Conservation (phyloP, 2,888 invertebrate genomes). For the Drosophila kanekoi region DNA sequence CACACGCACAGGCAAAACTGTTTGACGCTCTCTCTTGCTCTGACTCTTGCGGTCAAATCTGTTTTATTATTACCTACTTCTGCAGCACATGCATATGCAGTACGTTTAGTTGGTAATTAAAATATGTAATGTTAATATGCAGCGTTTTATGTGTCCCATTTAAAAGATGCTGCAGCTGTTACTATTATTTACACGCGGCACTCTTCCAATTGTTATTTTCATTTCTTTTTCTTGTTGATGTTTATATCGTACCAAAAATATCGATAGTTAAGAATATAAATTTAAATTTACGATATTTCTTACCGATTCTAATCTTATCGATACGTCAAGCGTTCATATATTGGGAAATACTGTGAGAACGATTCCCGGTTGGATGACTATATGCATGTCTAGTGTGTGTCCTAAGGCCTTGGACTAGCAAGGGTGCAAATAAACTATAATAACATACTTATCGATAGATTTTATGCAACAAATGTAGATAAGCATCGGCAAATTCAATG, state of each 20-base stretch:
- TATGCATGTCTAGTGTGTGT: background rate
- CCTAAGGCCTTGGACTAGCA: background rate
- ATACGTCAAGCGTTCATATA: background rate
- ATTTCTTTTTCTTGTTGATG: constrained; percentile 39
- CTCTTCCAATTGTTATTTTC: constrained; percentile 24
- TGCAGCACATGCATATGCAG: constrained; percentile 26
- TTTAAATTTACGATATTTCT: constrained; percentile 2
- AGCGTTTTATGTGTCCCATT: background rate
- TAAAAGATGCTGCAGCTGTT: constrained; percentile 6
- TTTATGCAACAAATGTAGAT: too few relatives aligned
- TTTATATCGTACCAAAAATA: constrained; percentile 26
- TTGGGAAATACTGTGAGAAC: background rate
- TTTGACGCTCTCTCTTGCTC: constrained; percentile 28
- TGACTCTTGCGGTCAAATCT: constrained; percentile 23
- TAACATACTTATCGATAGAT: constrained; percentile 6
- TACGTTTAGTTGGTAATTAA: constrained; percentile 13
- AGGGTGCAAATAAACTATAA: too few relatives aligned
- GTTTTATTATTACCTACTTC: constrained; percentile 30
- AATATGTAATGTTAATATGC: constrained; percentile 8
- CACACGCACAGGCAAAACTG: constrained; percentile 12
- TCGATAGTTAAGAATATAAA: constrained; percentile 23
- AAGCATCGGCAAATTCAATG: background rate
- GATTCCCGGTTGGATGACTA: background rate
- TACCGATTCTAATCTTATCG: constrained; percentile 11
- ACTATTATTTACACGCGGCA: constrained; percentile 22